These are phyloP conservation scores for Vanessa atalanta DNA, from an alignment of 1,140 invertebrate genomes.

Conservation along the genomic window DNA sequence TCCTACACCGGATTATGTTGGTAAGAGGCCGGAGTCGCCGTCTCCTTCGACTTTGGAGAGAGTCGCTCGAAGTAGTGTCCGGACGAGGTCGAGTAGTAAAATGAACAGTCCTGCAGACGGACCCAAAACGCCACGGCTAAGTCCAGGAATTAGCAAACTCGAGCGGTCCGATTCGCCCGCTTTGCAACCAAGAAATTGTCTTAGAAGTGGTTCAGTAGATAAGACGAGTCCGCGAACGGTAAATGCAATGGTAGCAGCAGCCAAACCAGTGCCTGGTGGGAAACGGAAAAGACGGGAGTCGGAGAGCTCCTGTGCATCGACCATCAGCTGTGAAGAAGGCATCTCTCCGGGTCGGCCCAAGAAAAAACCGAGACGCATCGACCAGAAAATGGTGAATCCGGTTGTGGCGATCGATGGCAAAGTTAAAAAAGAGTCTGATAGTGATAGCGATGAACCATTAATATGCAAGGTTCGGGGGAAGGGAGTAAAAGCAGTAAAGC, in stretches of 20 bases:
- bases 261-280: constrained; percentile 51
- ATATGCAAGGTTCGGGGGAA: constrained; percentile 86
- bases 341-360: constrained; percentile 64
- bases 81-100: constrained; percentile 86
- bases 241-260: constrained; percentile 42
- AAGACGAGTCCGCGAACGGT: constrained; percentile 66
- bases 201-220: constrained; percentile 68
- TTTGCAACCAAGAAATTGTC: constrained; percentile 60
- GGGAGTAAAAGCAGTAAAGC: constrained; percentile 47
- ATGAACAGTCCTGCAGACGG: constrained; percentile 86
- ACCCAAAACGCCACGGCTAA: constrained; percentile 82
- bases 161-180: constrained; percentile 78
- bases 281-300: constrained; percentile 90
- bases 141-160: constrained; percentile 78
- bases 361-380: constrained; percentile 62
- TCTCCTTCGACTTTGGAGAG: constrained; percentile 73
- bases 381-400: constrained; percentile 46
- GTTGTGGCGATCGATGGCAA: constrained; percentile 47
- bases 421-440: constrained; percentile 83
- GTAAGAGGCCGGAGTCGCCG: constrained; percentile 80
- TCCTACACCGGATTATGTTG: constrained; percentile 82
- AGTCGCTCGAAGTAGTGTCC: constrained; percentile 77
- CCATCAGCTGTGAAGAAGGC: constrained; percentile 83
- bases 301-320: constrained; percentile 85
- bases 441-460: constrained; percentile 90